phyloP scores from a whole-genome alignment of 2,888 invertebrate genomes.

The Helleia helle region DNA sequence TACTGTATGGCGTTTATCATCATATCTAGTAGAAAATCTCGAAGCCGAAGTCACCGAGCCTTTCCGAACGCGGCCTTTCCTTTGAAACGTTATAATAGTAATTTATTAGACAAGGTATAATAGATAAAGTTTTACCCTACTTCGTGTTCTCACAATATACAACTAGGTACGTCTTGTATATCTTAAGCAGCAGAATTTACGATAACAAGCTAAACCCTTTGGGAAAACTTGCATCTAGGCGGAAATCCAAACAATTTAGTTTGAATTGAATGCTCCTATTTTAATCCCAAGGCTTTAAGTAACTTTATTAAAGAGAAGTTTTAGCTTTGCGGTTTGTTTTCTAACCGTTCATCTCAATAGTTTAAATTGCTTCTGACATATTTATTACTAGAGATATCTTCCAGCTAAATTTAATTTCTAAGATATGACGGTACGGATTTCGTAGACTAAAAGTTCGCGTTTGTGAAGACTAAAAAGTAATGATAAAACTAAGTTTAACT shows the following conservation, averaged over 20 bases:
- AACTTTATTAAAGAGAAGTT: constrained; percentile 18
- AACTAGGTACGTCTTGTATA: too few relatives aligned
- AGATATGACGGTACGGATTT: too few relatives aligned
- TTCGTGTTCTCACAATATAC: too few relatives aligned
- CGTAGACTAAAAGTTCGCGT: too few relatives aligned
- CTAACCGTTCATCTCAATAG: constrained; percentile 7
- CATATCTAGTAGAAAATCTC: too few relatives aligned
- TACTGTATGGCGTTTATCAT: too few relatives aligned
- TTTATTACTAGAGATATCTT: background rate
- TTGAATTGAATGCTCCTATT: constrained; percentile 41
- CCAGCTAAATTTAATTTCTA: constrained; percentile 1
- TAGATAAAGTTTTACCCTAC: too few relatives aligned
- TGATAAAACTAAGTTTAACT: too few relatives aligned
- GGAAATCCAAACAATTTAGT: constrained; percentile 51
- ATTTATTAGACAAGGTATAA: background rate
- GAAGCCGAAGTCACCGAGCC: too few relatives aligned
- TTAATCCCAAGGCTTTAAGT: constrained; percentile 25
- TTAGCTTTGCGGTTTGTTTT: constrained; percentile 5
- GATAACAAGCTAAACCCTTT: constrained; percentile 53
- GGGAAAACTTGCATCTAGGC: constrained; percentile 42
- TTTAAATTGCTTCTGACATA: constrained; percentile 7
- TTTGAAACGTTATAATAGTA: too few relatives aligned
- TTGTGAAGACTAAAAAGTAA: background rate
- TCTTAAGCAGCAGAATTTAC: background rate
- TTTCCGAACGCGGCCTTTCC: too few relatives aligned